Conservation (phyloP, 2,113 vertebrate genomes). For the Butorides virescens region DNA sequence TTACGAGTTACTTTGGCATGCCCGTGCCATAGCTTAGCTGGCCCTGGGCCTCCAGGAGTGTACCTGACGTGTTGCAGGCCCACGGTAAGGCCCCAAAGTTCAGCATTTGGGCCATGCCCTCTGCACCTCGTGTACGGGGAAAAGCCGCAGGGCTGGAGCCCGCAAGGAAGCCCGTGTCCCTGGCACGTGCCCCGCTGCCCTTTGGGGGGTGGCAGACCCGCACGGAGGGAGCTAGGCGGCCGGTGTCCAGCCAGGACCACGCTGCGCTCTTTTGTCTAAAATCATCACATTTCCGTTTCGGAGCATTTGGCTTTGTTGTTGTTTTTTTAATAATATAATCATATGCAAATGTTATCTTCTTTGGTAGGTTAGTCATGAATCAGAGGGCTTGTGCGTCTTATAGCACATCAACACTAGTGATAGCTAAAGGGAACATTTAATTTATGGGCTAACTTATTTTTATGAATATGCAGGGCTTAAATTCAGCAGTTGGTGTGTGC, state of each 20-base stretch:
- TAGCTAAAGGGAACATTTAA: slow-evolving; percentile 70
- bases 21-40: background rate
- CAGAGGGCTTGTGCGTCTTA: slow-evolving; percentile 66
- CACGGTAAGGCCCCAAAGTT: background rate
- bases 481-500: slow-evolving; percentile 71
- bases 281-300: background rate
- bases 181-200: background rate
- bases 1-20: background rate
- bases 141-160: background rate
- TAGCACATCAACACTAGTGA: slow-evolving; percentile 66
- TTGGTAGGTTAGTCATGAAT: slow-evolving; percentile 70
- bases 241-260: background rate
- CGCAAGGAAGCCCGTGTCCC: background rate
- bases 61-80: background rate
- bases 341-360: slow-evolving; percentile 71
- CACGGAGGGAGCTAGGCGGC: background rate
- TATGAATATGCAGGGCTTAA: slow-evolving; percentile 69
- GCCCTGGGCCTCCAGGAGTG: background rate
- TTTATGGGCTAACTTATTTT: slow-evolving; percentile 71
- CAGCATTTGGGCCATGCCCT: background rate
- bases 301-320: slow-evolving; percentile 69
- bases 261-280: slow-evolving; percentile 49
- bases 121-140: background rate
- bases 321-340: slow-evolving; percentile 64
- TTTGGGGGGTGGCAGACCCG: background rate